A percentile compares a stretch with the other conserved stretches of the same genome.
Evolutionary conservation across 2,797 vertebrate genomes (phyloP).

Genomic region (Prionace glauca): DNA sequence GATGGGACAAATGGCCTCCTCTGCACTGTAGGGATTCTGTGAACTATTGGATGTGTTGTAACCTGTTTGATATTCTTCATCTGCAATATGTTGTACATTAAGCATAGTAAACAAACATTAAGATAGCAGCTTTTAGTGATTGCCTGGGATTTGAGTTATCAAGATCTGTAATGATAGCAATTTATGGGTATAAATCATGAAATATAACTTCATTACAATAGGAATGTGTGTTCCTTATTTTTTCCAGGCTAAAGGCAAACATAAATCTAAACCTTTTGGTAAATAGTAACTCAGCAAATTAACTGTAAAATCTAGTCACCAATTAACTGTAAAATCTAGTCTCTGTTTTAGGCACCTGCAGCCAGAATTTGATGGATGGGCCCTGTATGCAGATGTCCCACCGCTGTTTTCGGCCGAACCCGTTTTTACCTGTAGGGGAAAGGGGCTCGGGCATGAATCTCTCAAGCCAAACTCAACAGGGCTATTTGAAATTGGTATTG

Average conservation of each 20-base stretch:
- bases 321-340: background rate
- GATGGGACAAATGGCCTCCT: too few relatives aligned
- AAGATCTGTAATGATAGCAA: background rate
- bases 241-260: background rate
- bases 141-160: background rate
- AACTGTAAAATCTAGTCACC: background rate
- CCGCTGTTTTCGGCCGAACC: too few relatives aligned
- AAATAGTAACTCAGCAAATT: background rate
- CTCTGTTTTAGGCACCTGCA: background rate
- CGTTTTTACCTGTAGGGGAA: too few relatives aligned
- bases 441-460: too few relatives aligned
- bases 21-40: too few relatives aligned
- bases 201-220: too few relatives aligned
- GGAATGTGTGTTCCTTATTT: too few relatives aligned
- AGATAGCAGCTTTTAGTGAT: background rate
- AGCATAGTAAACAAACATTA: background rate
- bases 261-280: background rate
- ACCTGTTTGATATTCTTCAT: background rate
- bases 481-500: too few relatives aligned
- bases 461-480: too few relatives aligned
- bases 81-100: background rate
- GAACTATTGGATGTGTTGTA: background rate
- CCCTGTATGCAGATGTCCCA: too few relatives aligned
- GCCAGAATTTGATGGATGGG: too few relatives aligned
- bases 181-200: background rate